Evolutionary conservation across 2,113 vertebrate species (phyloP).

Genomic region (Hyperopisus bebe): DNA sequence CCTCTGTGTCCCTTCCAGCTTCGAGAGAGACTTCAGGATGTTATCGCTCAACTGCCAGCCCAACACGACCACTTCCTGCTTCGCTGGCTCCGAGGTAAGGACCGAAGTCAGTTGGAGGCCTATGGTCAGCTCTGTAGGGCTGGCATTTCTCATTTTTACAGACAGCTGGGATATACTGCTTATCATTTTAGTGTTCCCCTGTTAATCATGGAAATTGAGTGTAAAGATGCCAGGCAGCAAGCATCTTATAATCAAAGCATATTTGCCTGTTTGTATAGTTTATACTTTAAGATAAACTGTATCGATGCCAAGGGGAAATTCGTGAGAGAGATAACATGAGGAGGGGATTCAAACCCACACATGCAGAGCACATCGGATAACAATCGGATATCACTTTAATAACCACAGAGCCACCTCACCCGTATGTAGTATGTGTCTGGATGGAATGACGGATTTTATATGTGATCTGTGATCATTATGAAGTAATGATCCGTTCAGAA

Average conservation of each 20-base stretch:
- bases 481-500: too few relatives aligned
- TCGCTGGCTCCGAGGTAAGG: constrained; percentile 90
- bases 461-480: neutral
- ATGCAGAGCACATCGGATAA: neutral
- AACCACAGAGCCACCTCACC: neutral
- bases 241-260: neutral
- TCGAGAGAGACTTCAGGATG: constrained; percentile 73
- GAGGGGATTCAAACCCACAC: neutral
- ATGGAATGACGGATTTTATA: neutral
- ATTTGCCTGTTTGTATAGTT: neutral
- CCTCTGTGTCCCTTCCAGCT: constrained; percentile 60
- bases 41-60: constrained; percentile 71
- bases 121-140: neutral
- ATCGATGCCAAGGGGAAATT: neutral
- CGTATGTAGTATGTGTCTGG: neutral
- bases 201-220: neutral
- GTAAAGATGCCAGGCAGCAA: neutral
- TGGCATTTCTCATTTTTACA: neutral
- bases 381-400: neutral
- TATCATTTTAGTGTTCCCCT: neutral
- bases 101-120: neutral
- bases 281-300: neutral
- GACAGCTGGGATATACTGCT: neutral
- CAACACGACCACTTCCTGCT: constrained; percentile 85
- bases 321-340: neutral